These are phyloP conservation scores for Lucifuga dentata DNA, from an alignment of 2,113 vertebrate species.

Conservation along the genomic window DNA sequence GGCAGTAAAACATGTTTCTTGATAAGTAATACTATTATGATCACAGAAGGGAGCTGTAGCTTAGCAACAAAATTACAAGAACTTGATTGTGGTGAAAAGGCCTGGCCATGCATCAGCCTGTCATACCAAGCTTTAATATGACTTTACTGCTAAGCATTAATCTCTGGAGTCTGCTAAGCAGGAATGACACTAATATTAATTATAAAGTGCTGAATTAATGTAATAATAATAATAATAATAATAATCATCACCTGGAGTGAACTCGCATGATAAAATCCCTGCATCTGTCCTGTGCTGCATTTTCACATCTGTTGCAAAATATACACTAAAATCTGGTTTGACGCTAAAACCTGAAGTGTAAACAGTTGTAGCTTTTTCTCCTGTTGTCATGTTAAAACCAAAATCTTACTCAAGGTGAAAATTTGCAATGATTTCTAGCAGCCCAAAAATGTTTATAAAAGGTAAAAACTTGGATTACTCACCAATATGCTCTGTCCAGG, in stretches of 20 bases:
- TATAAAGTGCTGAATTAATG: background rate
- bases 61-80: slow-evolving; percentile 48
- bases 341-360: background rate
- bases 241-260: background rate
- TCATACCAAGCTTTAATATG: no score
- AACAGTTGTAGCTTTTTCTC: background rate
- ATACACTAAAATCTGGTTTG: no score
- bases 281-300: background rate
- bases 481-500: slow-evolving; percentile 41
- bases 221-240: no score
- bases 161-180: background rate
- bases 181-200: background rate
- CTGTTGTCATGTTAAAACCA: no score
- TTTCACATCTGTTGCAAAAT: background rate
- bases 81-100: slow-evolving; percentile 32
- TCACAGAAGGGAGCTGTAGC: slow-evolving; percentile 25
- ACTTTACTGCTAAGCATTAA: slow-evolving; percentile 27
- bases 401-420: no score
- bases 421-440: background rate
- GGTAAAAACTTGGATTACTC: slow-evolving; percentile 47
- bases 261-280: background rate
- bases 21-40: slow-evolving; percentile 32
- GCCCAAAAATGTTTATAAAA: slow-evolving; percentile 8
- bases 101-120: slow-evolving; percentile 23
- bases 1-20: slow-evolving; percentile 17